These are phyloP conservation scores for Hydrozoanthus gracilis DNA, from an alignment of 92 coral and sea anemone genomes.

Conservation along the genomic window DNA sequence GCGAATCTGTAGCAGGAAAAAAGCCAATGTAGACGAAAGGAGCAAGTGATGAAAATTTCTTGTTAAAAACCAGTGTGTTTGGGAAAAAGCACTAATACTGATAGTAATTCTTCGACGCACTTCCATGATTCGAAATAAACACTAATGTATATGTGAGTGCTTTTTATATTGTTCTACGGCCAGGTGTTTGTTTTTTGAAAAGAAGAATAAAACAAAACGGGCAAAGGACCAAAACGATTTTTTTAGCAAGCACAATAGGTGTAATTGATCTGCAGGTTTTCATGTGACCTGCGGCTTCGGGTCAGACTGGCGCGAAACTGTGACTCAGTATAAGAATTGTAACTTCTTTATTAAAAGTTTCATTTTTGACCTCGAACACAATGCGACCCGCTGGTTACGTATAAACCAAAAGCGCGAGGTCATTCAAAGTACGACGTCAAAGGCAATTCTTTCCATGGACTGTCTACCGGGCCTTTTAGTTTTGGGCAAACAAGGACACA, in stretches of 20 bases:
- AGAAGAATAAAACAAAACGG: background rate
- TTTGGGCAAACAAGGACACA: too few species aligned
- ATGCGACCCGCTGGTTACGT: too few species aligned
- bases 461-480: too few species aligned
- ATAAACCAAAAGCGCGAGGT: too few species aligned
- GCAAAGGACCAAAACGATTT: background rate
- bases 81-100: too few species aligned
- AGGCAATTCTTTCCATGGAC: too few species aligned
- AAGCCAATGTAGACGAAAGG: background rate
- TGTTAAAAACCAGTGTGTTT: background rate
- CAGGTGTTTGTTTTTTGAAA: background rate
- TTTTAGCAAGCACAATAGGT: conserved; percentile 1
- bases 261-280: background rate
- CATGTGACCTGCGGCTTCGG: background rate
- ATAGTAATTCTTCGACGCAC: too few species aligned
- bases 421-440: too few species aligned
- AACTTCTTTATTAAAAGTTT: background rate
- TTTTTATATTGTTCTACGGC: too few species aligned
- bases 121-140: too few species aligned
- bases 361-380: too few species aligned
- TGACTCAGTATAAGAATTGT: background rate
- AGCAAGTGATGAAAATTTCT: background rate
- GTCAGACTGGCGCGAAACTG: background rate
- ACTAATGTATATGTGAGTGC: too few species aligned
- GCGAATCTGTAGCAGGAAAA: background rate